Base-by-base conservation (phyloP, 2,888 invertebrate species). In the Bibio marci region DNA sequence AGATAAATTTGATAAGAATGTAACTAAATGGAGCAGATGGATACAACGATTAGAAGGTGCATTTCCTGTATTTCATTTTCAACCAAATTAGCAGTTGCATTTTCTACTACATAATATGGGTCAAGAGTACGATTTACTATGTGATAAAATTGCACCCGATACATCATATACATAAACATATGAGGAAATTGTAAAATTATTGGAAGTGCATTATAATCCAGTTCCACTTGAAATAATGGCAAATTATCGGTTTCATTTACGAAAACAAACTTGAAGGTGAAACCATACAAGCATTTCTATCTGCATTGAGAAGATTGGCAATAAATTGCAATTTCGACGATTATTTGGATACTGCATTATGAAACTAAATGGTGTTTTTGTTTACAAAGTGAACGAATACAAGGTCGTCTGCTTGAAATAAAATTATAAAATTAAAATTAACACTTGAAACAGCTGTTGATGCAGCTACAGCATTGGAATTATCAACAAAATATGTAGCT, bases 301-400 rank as follows among this genome's bases (percentile, higher is more conserved):
- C 46, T 11, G 48, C 44, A 4, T 41, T 50, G 26, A 44, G 49
- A 28, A 46, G 44, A 38, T 38, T 50, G 13, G 32, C 42, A 3
- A 34, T 42, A 14, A 14, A 41, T 25, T 51, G 50, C 39, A 48
- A 48, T 38, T 51, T 51, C 41, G 47, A 46, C 14, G 34, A 30
- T 13, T 51, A 46, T 38, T 44, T 52, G 38, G 47, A 48, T 6
- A 49, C 46, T n/a, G 50, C 33, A 27, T 27, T 51, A 37, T 33
- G 50, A 15, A 51, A 52, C 38, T 49, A 50, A 45, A 50, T 51
- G 36, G 48, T 50, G n/a, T 30, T 49, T 17, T 12, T 15, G 33
- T 17, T 14, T 31, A 14, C n/a, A 31, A 31, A 31, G 14, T 14
- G 15, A 31, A 31, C 10, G 6, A 10, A 31, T 31, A 13, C 31